These are phyloP conservation scores for Cheirogaleus medius DNA, from an alignment of 2,113 vertebrate species.

Conservation along the genomic window DNA sequence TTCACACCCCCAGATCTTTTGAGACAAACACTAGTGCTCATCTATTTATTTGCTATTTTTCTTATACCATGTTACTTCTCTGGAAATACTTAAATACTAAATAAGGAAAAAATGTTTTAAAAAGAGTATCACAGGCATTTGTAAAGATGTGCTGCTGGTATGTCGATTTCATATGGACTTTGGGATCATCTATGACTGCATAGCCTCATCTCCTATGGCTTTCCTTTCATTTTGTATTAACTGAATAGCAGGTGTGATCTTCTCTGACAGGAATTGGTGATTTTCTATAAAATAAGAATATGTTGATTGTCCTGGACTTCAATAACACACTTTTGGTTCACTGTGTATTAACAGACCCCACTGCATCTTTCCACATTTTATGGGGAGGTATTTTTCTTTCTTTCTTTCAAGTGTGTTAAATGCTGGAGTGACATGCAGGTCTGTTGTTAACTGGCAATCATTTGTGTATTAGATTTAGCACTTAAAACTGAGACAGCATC, in stretches of 20 bases:
- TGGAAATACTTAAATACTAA: conserved; percentile 6
- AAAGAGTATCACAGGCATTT: background rate
- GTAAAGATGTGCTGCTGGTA: background rate
- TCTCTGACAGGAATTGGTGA: background rate
- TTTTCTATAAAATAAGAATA: background rate
- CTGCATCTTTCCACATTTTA: background rate
- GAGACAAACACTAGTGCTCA: background rate
- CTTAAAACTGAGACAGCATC: conserved; percentile 62
- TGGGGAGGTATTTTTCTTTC: background rate
- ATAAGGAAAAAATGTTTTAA: background rate
- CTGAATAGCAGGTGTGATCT: background rate
- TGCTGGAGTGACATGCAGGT: conserved; percentile 53
- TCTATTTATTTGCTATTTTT: background rate
- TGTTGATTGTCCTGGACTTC: background rate
- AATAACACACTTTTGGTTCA: background rate
- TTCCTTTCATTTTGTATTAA: background rate
- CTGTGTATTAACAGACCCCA: background rate
- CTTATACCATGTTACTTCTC: background rate
- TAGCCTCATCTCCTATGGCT: background rate
- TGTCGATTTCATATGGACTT: background rate
- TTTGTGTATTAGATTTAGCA: conserved; percentile 50
- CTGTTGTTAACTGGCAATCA: conserved; percentile 17
- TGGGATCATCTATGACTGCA: background rate
- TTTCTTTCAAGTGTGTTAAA: conserved; percentile 37
- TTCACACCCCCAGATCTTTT: background rate